Conservation (phyloP, 2,113 vertebrate species). For the Suncus etruscus region DNA sequence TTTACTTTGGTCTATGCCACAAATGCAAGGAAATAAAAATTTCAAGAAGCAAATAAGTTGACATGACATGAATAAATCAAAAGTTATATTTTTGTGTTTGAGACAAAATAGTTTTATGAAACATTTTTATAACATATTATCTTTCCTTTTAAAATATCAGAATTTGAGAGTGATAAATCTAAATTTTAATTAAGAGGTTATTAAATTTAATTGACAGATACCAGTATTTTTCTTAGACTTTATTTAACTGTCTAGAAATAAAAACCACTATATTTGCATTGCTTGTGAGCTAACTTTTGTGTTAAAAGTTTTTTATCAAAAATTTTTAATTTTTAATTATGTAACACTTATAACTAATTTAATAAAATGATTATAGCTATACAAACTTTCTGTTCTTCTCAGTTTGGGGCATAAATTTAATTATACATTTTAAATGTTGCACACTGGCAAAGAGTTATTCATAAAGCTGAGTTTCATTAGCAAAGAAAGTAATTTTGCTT, state of each 20-base stretch:
- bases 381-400: slow-evolving; percentile 84
- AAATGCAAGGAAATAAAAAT: slow-evolving; percentile 60
- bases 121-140: slow-evolving; percentile 68
- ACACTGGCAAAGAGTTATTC: slow-evolving; percentile 73
- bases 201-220: slow-evolving; percentile 81
- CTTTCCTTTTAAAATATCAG: slow-evolving; percentile 68
- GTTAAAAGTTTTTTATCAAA: slow-evolving; percentile 87
- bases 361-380: slow-evolving; percentile 87
- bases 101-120: slow-evolving; percentile 47
- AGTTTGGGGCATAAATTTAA: slow-evolving; percentile 85
- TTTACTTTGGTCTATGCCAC: slow-evolving; percentile 45
- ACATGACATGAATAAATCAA: slow-evolving; percentile 45
- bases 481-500: slow-evolving; percentile 81
- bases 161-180: slow-evolving; percentile 74
- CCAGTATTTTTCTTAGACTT: slow-evolving; percentile 84
- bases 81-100: slow-evolving; percentile 67
- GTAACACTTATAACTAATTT: slow-evolving; percentile 87
- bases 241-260: slow-evolving; percentile 86
- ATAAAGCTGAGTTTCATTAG: slow-evolving; percentile 80
- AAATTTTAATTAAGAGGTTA: slow-evolving; percentile 81
- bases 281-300: slow-evolving; percentile 83
- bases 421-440: slow-evolving; percentile 81
- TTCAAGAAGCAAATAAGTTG: slow-evolving; percentile 57
- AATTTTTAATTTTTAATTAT: slow-evolving; percentile 87
- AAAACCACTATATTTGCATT: slow-evolving; percentile 86